A percentile compares a stretch with the other conserved stretches of the same genome.
Evolutionary conservation across 1,140 invertebrate species (phyloP).

Genomic region (Aphelinus atriplicis): DNA sequence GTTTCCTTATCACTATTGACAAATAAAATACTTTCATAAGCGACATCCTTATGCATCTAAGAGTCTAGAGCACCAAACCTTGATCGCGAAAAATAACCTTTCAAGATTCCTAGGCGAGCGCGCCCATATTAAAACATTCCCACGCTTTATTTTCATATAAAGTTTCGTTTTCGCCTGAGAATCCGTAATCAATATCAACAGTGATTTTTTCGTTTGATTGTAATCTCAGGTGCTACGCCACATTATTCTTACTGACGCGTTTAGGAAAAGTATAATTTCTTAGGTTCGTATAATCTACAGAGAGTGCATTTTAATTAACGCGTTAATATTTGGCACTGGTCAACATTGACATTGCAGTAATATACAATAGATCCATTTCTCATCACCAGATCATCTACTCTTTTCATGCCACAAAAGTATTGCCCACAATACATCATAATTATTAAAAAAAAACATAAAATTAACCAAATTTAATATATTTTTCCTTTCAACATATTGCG

Average conservation of each 20-base stretch:
- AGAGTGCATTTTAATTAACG: constrained; percentile 3
- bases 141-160: constrained; percentile 17
- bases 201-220: constrained; percentile 20
- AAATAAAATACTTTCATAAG: constrained; percentile 28
- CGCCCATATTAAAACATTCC: constrained; percentile 14
- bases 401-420: neutral
- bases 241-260: constrained; percentile 11
- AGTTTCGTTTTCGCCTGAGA: constrained; percentile 28
- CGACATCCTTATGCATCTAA: neutral
- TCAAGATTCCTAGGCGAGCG: constrained; percentile 25
- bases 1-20: constrained; percentile 23
- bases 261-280: constrained; percentile 12
- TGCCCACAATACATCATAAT: constrained; percentile 8
- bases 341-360: constrained; percentile 7
- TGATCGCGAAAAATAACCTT: constrained; percentile 19
- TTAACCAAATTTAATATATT: neutral
- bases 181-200: constrained; percentile 10
- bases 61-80: neutral
- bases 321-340: constrained; percentile 5
- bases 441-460: constrained; percentile 2
- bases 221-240: constrained; percentile 27
- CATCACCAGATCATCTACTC: neutral
- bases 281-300: constrained; percentile 9
- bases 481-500: no score
- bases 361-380: constrained; percentile 1